Percentiles rank a stretch among this genome's conserved stretches.
These are phyloP conservation scores for Caenorhabditis virilis DNA, from an alignment of 2,888 invertebrate species.

Conservation along the genomic window DNA sequence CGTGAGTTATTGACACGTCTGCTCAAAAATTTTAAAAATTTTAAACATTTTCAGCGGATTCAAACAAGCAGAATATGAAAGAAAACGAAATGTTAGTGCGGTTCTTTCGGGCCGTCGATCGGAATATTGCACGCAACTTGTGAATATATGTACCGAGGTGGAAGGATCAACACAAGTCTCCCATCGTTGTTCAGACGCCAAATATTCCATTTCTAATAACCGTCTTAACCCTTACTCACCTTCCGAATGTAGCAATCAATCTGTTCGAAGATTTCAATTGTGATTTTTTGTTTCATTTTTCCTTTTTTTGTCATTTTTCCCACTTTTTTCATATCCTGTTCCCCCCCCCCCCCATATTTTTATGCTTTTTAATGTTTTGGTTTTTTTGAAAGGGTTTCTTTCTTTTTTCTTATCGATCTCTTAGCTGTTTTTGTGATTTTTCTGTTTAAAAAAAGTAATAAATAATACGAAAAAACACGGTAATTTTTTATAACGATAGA, in stretches of 20 bases:
- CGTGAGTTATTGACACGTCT: slow-evolving; percentile 35
- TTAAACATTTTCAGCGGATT: slow-evolving; percentile 3
- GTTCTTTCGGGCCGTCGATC: slow-evolving; percentile 28
- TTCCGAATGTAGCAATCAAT: slow-evolving; percentile 5
- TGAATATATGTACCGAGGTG: slow-evolving; percentile 30
- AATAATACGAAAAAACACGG: no score
- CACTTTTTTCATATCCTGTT: neutral
- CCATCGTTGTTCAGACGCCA: slow-evolving; percentile 13
- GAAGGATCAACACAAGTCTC: slow-evolving; percentile 25
- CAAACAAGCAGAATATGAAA: slow-evolving; percentile 17
- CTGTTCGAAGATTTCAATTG: neutral
- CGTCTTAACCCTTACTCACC: slow-evolving; percentile 13
- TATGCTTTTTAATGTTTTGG: no score
- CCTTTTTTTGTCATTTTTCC: neutral
- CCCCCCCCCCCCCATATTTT: no score
- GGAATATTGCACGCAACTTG: slow-evolving; percentile 42
- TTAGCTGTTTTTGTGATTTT: neutral
- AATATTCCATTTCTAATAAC: slow-evolving; percentile 11
- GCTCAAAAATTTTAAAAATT: neutral
- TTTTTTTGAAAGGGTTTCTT: neutral
- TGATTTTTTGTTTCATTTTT: neutral
- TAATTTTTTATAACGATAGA: no score
- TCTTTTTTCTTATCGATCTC: no score
- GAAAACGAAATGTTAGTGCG: slow-evolving; percentile 20
- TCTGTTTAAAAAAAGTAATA: neutral